Evolutionary conservation across 2,888 invertebrate species (phyloP).

Genomic region (Unio delphinus): DNA sequence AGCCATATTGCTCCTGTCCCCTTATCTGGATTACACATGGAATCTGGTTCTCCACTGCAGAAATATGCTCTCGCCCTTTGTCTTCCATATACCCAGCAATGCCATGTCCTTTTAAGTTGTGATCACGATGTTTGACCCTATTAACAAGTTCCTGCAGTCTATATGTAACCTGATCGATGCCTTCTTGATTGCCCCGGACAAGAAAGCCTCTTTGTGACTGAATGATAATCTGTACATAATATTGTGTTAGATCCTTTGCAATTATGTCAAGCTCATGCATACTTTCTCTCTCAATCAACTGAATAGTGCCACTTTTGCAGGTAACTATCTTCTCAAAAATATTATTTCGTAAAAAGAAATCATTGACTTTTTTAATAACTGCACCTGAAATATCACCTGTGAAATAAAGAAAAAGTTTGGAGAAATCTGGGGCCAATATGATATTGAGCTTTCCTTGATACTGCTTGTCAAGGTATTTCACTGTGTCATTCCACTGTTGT

Average conservation of each 20-base stretch:
- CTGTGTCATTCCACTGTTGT: slow-evolving; percentile 1
- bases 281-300: slow-evolving; percentile 14
- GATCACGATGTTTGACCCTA: no score
- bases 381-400: slow-evolving; percentile 4
- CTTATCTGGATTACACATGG: slow-evolving; percentile 1
- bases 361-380: slow-evolving; percentile 7
- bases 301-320: slow-evolving; percentile 2
- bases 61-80: not conserved
- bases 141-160: no score
- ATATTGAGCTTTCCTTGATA: no score
- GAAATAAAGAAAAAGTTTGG: slow-evolving; percentile 1
- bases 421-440: no score
- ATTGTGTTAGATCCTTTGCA: not conserved
- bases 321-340: slow-evolving; percentile 2
- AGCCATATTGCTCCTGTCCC: not conserved
- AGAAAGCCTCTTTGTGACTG: no score
- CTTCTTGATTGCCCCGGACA: no score
- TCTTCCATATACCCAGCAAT: slow-evolving; percentile 1
- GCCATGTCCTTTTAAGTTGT: no score
- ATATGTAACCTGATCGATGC: no score
- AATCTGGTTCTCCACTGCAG: not conserved
- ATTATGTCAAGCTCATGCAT: slow-evolving; percentile 8
- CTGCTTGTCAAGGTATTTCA: not conserved
- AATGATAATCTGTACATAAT: slow-evolving; percentile 1
- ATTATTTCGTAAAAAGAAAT: slow-evolving; percentile 13